Base-by-base conservation (phyloP, 2,797 vertebrate genomes). In the Mionectes olivaceus region DNA sequence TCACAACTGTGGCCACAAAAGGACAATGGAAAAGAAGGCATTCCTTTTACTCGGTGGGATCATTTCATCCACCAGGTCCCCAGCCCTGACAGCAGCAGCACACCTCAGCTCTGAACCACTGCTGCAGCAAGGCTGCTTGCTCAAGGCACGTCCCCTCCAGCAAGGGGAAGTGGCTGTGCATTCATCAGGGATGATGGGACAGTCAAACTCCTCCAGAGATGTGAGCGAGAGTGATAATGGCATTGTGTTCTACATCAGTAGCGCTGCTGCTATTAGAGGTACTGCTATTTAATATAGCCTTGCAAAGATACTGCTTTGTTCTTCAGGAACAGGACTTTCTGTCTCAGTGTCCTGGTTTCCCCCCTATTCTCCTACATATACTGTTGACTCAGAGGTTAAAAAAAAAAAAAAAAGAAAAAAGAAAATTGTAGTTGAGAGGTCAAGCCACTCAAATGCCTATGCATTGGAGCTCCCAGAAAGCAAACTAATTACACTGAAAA, bases 401-500 rank as follows among this genome's bases (percentile, higher is more conserved):
- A 46, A 46, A 46, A 24, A 49, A 55, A 8, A 21, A 6, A n/a
- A 33, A 13, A 14, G 17, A 19, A 16, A 4, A 2, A 8, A 49
- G 5, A 61, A 57, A 39, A 71, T 23, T 41, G 70, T 49, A 14
- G 32, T 5, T 74, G 27, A 61, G 37, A 78, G 53, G 70, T 65
- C 74, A 87, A 78, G 60, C 19, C 6, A 7, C 64, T 90, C 47
- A 74, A 76, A 91, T 25, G 18, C 39, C 63, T 27, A 59, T 16
- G 32, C 82, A 80, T 27, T 41, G 89, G 43, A 68, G 50, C 41
- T 92, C 79, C 12, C n/a, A 75, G 76, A 92, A 91, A 89, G 52
- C 70, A 77, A 93, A 78, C 41, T 71, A 61, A 85, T 67, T 86
- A 89, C 68, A 64, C 46, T 52, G 59, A 89, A 92, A 93, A 83